Evolutionary conservation across 2,888 invertebrate genomes (phyloP).

Genomic region (Lasioglossum morio): DNA sequence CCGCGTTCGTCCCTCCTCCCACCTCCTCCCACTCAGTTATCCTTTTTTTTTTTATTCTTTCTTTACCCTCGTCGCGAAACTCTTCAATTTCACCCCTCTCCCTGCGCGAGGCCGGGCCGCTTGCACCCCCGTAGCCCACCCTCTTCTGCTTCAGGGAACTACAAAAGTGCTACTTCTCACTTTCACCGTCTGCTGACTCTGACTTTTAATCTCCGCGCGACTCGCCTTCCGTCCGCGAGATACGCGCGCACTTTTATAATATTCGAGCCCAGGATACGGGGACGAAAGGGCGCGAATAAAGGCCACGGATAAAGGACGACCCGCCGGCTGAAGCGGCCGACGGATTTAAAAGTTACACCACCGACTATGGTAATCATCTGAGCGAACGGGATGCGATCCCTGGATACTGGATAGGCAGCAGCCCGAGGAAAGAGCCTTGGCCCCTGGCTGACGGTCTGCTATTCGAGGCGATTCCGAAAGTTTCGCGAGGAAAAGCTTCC

Average conservation of each 20-base stretch:
- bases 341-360: conserved; percentile 61
- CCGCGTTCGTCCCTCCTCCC: background rate
- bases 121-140: background rate
- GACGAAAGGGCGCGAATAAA: conserved; percentile 43
- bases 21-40: background rate
- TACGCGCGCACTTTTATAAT: conserved; percentile 59
- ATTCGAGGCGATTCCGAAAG: background rate
- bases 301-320: conserved; percentile 40
- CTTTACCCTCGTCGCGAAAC: conserved; percentile 18
- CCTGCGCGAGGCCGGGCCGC: background rate
- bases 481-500: background rate
- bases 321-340: conserved; percentile 8
- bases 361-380: conserved; percentile 28
- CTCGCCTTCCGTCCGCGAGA: conserved; percentile 34
- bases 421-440: background rate
- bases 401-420: background rate
- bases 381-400: conserved; percentile 46
- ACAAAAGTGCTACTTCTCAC: conserved; percentile 66
- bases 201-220: conserved; percentile 65
- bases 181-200: conserved; percentile 65
- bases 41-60: background rate
- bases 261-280: conserved; percentile 39
- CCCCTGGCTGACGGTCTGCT: background rate
- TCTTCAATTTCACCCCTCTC: conserved; percentile 32
- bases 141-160: conserved; percentile 41